Conservation (phyloP, 2,113 vertebrate genomes). For the Cromileptes altivelis region DNA sequence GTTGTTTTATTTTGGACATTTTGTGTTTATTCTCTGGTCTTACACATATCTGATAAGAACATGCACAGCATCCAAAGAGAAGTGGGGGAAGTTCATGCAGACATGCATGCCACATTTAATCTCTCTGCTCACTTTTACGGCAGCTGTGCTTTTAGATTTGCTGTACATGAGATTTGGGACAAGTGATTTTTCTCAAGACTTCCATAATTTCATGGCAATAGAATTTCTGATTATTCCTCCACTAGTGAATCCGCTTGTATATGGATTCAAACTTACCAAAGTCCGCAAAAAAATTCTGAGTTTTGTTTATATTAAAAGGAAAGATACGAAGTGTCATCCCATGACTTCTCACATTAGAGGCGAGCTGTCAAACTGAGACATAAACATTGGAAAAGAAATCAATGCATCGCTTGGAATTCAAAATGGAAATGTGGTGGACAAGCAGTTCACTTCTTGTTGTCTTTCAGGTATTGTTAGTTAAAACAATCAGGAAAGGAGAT, state of each 20-base stretch:
- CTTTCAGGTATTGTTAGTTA: background rate
- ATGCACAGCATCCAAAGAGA: conserved; percentile 35
- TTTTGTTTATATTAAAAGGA: conserved; percentile 2
- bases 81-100: conserved; percentile 55
- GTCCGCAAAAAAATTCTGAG: conserved; percentile 35
- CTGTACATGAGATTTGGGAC: conserved; percentile 54
- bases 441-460: background rate
- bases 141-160: conserved; percentile 42
- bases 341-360: background rate
- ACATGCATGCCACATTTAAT: conserved; percentile 68
- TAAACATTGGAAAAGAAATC: background rate
- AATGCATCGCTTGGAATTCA: background rate
- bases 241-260: conserved; percentile 64
- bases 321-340: background rate
- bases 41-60: conserved; percentile 57
- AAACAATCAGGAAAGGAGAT: background rate
- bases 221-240: conserved; percentile 60
- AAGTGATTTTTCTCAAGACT: background rate
- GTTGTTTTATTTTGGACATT: conserved; percentile 13
- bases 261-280: conserved; percentile 61
- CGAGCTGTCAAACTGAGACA: background rate
- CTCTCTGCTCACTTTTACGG: conserved; percentile 26
- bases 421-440: background rate
- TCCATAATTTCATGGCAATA: conserved; percentile 52
- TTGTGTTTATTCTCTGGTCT: conserved; percentile 54